Conservation (phyloP, 92 coral and sea anemone genomes). For the Umimayanthus kanabou region DNA sequence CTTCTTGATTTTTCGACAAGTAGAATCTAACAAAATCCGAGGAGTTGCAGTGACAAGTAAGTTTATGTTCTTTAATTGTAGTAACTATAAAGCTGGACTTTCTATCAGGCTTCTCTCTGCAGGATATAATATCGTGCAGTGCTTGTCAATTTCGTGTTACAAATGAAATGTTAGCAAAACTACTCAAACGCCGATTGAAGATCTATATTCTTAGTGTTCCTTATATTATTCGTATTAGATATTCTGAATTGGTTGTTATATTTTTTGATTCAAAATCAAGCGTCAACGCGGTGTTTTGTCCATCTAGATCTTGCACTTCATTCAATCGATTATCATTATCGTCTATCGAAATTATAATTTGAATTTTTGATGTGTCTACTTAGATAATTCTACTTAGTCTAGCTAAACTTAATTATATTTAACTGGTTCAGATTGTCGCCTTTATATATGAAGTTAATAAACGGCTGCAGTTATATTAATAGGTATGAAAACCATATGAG, state of each 20-base stretch:
- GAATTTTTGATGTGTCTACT: no score
- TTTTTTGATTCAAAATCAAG: no score
- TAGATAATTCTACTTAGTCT: no score
- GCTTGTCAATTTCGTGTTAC: neutral
- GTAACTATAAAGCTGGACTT: neutral
- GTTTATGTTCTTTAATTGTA: conserved; percentile 10
- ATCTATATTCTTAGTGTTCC: neutral
- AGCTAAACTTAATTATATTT: no score
- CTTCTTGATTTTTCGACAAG: conserved; percentile 17
- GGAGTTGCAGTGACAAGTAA: conserved; percentile 78
- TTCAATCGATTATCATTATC: no score
- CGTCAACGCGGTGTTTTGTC: neutral
- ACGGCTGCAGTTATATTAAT: neutral
- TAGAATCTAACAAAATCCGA: conserved; percentile 46
- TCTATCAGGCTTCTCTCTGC: neutral
- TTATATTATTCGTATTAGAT: neutral
- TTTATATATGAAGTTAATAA: no score
- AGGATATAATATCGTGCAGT: neutral
- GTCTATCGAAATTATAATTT: no score
- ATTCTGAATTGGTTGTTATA: no score
- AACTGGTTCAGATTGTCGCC: neutral
- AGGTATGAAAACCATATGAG: neutral
- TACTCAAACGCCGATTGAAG: neutral
- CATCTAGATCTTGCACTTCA: neutral
- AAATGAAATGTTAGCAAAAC: neutral